phyloP scores from a whole-genome alignment of 2,113 vertebrate species.

The Ctenodactylus gundi region DNA sequence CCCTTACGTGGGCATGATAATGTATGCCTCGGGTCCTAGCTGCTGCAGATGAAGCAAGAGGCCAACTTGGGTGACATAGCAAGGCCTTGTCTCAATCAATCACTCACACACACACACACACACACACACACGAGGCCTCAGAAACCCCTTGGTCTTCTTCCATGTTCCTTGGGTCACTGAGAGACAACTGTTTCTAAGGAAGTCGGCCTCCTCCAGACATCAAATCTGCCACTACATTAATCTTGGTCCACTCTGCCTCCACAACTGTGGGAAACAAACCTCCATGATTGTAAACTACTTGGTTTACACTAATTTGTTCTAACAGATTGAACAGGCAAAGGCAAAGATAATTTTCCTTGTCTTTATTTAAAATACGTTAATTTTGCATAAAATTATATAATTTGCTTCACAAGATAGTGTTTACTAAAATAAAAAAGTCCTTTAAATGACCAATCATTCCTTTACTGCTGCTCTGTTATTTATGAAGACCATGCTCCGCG shows the following conservation, averaged over 20 bases:
- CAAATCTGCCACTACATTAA: neutral
- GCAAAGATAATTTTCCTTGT: neutral
- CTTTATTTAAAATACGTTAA: neutral
- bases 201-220: neutral
- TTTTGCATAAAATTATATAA: neutral
- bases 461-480: neutral
- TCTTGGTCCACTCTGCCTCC: neutral
- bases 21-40: neutral
- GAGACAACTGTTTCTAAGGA: neutral
- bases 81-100: neutral
- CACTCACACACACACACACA: too few species aligned
- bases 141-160: too few species aligned
- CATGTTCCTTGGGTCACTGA: neutral
- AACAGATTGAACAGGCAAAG: neutral
- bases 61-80: neutral
- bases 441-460: neutral
- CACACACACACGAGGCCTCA: neutral
- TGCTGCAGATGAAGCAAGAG: too few species aligned
- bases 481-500: neutral
- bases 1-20: too few species aligned
- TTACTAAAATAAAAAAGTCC: neutral
- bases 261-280: neutral
- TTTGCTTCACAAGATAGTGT: neutral
- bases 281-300: neutral
- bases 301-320: neutral